Evolutionary conservation across 2,888 invertebrate genomes (phyloP), one percentile per base, ranked within the genome.

Genomic region (Tillus elongatus): DNA sequence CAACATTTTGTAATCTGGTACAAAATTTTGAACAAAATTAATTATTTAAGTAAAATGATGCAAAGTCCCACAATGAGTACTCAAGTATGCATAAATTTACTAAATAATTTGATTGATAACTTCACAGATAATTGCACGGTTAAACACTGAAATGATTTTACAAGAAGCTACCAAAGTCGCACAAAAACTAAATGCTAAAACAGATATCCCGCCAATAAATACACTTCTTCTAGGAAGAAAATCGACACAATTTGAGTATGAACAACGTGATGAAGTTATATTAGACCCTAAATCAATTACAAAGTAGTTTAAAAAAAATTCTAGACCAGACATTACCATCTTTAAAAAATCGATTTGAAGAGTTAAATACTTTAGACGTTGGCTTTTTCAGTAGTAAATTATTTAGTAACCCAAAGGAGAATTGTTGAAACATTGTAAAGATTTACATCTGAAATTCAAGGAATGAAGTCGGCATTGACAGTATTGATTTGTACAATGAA

Each of bases 31-130:
- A n/a, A n/a, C n/a, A n/a, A n/a, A n/a, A n/a, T n/a, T n/a, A n/a
- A n/a, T n/a, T n/a, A n/a, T n/a, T n/a, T n/a, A n/a, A 46, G 40
- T 30, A 48, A 44, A 44, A 44, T 45, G 39, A 46, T 47, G 44
- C 50, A 47, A 32, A 50, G 29, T 19, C 47, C 41, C 40, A 46
- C 39, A 40, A 44, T 44, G 39, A 47, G 46, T 41, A 50, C 28
- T 40, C 33, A 45, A 50, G 15, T 48, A 10, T 41, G 45, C 43
- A 42, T 36, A 37, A 43, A 43, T 43, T 44, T 39, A 10, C 10
- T 35, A 31, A 39, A 44, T 13, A 30, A 39, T 6, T 36, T 36
- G 28, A 35, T 35, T 9, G 33, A 35, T 33, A 39, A 42, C 24
- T 37, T 42, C 37, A 39, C 27, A 42, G 26, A 46, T 33, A 35